Evolutionary conservation across 2,888 invertebrate species (phyloP).

Genomic region (Protula sp.): DNA sequence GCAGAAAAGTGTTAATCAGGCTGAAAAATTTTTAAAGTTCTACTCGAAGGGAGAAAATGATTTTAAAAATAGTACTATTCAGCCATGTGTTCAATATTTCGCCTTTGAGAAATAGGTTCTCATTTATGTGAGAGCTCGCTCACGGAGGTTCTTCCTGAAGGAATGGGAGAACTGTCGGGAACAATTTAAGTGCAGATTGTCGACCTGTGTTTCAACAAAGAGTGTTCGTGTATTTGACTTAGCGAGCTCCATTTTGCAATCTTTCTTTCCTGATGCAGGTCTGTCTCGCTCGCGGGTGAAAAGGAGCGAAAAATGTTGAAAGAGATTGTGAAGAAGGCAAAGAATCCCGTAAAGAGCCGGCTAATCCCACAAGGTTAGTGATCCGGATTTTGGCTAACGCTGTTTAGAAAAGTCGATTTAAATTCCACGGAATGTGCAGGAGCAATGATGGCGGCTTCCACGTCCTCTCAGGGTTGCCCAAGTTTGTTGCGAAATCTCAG

Average conservation of each 20-base stretch:
- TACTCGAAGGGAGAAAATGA: neutral
- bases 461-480: too few species aligned
- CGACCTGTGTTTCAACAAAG: too few species aligned
- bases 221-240: neutral
- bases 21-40: neutral
- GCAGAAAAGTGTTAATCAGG: neutral
- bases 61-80: neutral
- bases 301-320: constrained; percentile 85
- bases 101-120: too few species aligned
- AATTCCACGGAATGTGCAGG: too few species aligned
- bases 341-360: constrained; percentile 78
- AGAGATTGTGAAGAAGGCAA: constrained; percentile 80
- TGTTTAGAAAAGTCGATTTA: too few species aligned
- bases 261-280: too few species aligned
- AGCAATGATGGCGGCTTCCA: too few species aligned
- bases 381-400: neutral
- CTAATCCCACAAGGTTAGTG: constrained; percentile 68
- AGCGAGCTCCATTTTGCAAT: neutral
- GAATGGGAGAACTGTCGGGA: too few species aligned
- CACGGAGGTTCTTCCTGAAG: too few species aligned
- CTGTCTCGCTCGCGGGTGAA: constrained; percentile 92
- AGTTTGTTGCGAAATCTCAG: neutral
- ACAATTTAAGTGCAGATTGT: too few species aligned
- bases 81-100: neutral
- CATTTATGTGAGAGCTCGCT: too few species aligned